Conservation (phyloP, 2,888 invertebrate genomes). For the Antheraea yamamai region DNA sequence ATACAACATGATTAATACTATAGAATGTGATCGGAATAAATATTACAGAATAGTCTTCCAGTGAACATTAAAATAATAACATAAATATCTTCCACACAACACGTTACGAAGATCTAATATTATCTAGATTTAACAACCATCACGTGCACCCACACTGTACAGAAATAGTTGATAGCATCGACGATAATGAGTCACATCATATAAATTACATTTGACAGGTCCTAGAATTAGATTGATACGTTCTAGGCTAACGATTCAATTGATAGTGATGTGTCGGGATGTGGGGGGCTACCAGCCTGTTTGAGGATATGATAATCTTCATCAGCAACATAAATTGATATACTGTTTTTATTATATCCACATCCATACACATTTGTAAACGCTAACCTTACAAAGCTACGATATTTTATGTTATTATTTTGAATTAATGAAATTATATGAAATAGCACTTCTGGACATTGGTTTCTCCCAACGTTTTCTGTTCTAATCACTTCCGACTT, state of each 20-base stretch:
- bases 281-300: constrained; percentile 74
- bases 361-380: background rate
- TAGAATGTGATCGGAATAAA: background rate
- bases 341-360: constrained; percentile 8
- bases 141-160: background rate
- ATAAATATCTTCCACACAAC: constrained; percentile 28
- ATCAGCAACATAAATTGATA: background rate
- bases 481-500: background rate
- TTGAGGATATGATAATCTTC: constrained; percentile 44
- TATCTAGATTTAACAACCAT: constrained; percentile 28
- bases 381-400: background rate
- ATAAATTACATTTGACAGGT: constrained; percentile 74
- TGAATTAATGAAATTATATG: background rate
- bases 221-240: constrained; percentile 69
- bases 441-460: background rate
- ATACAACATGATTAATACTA: background rate
- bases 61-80: constrained; percentile 29
- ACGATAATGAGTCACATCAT: constrained; percentile 31
- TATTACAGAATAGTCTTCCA: constrained; percentile 17
- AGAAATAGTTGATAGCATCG: constrained; percentile 19
- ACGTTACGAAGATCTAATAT: constrained; percentile 28
- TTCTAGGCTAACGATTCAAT: constrained; percentile 72
- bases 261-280: constrained; percentile 71
- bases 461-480: background rate
- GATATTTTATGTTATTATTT: background rate